A percentile compares a stretch with the other conserved stretches of the same genome.
Evolutionary conservation across 2,797 vertebrate genomes (phyloP).

Genomic region (Tapera naevia): DNA sequence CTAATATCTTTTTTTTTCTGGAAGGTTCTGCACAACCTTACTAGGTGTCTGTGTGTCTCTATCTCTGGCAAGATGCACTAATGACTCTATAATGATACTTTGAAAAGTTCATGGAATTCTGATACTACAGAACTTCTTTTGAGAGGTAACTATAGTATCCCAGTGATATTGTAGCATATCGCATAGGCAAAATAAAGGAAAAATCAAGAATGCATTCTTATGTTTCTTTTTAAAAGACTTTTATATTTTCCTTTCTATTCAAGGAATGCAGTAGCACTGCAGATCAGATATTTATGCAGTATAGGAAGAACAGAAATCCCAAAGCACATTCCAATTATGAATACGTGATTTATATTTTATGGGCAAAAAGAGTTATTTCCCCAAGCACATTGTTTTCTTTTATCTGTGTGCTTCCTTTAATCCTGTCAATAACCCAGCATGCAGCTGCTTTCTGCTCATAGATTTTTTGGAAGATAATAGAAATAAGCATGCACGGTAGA

Average conservation of each 20-base stretch:
- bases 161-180: neutral
- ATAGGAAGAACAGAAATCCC: conserved; percentile 6
- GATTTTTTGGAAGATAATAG: conserved; percentile 14
- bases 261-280: neutral
- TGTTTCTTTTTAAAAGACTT: neutral
- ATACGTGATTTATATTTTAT: neutral
- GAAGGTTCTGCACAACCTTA: neutral
- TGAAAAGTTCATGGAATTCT: neutral
- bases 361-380: neutral
- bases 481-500: neutral
- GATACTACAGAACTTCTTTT: neutral
- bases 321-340: conserved; percentile 22
- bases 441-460: conserved; percentile 19
- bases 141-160: neutral
- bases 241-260: neutral
- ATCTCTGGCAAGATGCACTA: neutral
- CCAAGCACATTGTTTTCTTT: conserved; percentile 8
- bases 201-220: neutral
- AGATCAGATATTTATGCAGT: neutral
- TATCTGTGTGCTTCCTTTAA: conserved; percentile 25
- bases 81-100: neutral
- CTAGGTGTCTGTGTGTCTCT: neutral
- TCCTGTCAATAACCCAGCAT: conserved; percentile 42
- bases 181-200: neutral
- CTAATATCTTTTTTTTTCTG: neutral